These are phyloP conservation scores for Athetis lepigone DNA, from an alignment of 2,888 invertebrate species.

Conservation along the genomic window DNA sequence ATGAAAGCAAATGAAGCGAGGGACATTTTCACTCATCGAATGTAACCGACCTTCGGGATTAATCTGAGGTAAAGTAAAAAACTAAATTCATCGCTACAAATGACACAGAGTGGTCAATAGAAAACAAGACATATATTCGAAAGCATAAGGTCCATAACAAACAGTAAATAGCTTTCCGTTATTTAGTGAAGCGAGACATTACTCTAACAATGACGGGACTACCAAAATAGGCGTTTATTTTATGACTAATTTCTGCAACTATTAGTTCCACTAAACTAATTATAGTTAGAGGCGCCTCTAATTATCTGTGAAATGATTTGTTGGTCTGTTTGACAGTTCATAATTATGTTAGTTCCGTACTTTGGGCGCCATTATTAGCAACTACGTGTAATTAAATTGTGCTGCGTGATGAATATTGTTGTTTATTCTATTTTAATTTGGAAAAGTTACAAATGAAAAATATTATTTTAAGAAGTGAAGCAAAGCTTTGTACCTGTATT, in stretches of 20 bases:
- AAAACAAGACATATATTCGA: too few species aligned
- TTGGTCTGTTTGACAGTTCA: constrained; percentile 13
- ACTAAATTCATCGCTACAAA: too few species aligned
- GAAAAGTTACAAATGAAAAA: too few species aligned
- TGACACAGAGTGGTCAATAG: too few species aligned
- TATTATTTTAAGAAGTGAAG: too few species aligned
- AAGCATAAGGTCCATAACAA: too few species aligned
- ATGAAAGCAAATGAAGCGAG: too few species aligned
- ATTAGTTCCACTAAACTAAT: constrained; percentile 24
- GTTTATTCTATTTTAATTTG: neutral
- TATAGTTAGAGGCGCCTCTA: constrained; percentile 21
- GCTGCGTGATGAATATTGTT: neutral
- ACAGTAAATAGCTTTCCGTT: too few species aligned
- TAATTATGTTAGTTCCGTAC: constrained; percentile 14
- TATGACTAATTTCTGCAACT: constrained; percentile 18
- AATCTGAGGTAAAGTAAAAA: too few species aligned
- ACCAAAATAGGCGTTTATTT: constrained; percentile 25
- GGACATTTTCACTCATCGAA: too few species aligned
- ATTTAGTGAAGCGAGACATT: neutral
- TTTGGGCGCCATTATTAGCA: neutral
- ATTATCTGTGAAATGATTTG: constrained; percentile 43
- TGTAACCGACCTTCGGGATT: too few species aligned
- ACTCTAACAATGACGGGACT: neutral
- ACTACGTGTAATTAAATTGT: constrained; percentile 4
- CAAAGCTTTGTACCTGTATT: too few species aligned